Base-by-base conservation (phyloP, 2,113 vertebrate species). In the Misgurnus anguillicaudatus region DNA sequence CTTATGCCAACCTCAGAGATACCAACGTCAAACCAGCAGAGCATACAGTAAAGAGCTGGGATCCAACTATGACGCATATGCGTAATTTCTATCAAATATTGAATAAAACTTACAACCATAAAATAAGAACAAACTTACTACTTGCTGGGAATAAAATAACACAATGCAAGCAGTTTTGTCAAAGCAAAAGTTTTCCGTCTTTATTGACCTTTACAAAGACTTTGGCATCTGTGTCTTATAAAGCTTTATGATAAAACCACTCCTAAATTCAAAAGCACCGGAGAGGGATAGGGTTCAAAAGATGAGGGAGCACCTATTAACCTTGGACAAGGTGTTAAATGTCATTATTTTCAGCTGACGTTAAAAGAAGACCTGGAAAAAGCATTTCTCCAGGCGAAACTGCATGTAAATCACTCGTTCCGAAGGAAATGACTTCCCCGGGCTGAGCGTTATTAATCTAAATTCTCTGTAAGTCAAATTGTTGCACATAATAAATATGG, bases 341-440 rank as follows among this genome's bases (percentile, higher is more conserved):
- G 97, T 96, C 96, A 95, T 98, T 96, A 97, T 95, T 95, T 92
- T 93, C 91, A 93, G 94, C 94, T 95, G 96, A 97, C 96, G 93
- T 87, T 87, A 93, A 87, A 86, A 92, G 95, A 94, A 93, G 91
- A 87, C 88, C 89, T 87, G 85, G 82, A 78, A 19, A 94, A 87
- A 94, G 94, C 88, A 88, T 92, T 93, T 95, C 93, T 94, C 92
- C 91, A 92, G 91, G 94, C 93, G 92, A 92, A 92, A 92, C 94
- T 86, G 93, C 95, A 94, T 94, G 95, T 96, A 98, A 97, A 97
- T 97, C 93, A 94, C 94, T 96, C 95, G 94, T 89, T 94, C 95
- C 91, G 94, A 91, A 98, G 96, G 95, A 97, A 98, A 98, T 98
- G 95, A 96, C 95, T 98, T 98, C 95, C 95, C 90, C 75, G 82